A percentile compares a stretch with the other conserved stretches of the same genome.
Conservation (phyloP, 2,113 vertebrate genomes). For the Saccopteryx leptura region DNA sequence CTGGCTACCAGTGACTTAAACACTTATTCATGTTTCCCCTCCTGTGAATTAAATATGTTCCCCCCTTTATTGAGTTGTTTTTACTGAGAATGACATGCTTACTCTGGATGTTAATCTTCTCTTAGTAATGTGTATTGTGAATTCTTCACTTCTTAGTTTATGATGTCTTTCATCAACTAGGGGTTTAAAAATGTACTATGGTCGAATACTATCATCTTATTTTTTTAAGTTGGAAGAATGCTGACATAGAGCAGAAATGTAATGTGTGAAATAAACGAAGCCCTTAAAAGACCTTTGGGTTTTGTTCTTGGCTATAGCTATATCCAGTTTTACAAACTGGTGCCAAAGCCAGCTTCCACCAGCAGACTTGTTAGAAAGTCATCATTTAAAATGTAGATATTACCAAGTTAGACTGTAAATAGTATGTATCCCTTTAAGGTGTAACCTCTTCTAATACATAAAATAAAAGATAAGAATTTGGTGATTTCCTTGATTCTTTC, state of each 20-base stretch:
- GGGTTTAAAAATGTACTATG: too few relatives aligned
- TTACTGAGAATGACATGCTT: too few relatives aligned
- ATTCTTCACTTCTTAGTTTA: too few relatives aligned
- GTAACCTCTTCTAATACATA: neutral
- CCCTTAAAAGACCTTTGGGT: neutral
- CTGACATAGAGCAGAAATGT: neutral
- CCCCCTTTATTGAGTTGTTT: too few relatives aligned
- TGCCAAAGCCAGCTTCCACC: neutral
- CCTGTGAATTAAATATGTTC: too few relatives aligned
- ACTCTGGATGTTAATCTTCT: too few relatives aligned
- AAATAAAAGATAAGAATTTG: neutral
- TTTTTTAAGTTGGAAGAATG: neutral
- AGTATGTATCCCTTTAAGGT: neutral
- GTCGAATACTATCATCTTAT: too few relatives aligned
- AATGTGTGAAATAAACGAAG: neutral
- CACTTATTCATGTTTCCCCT: too few relatives aligned
- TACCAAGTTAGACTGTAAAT: neutral
- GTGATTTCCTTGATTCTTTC: neutral
- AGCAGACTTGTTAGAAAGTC: neutral
- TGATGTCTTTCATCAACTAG: too few relatives aligned
- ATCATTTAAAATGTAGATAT: neutral
- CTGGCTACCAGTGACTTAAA: too few relatives aligned
- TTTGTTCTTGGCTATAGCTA: neutral
- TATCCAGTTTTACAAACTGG: neutral
- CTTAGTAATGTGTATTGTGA: too few relatives aligned